phyloP scores from a whole-genome alignment of 2,888 invertebrate genomes.

The Mylabris sibirica region DNA sequence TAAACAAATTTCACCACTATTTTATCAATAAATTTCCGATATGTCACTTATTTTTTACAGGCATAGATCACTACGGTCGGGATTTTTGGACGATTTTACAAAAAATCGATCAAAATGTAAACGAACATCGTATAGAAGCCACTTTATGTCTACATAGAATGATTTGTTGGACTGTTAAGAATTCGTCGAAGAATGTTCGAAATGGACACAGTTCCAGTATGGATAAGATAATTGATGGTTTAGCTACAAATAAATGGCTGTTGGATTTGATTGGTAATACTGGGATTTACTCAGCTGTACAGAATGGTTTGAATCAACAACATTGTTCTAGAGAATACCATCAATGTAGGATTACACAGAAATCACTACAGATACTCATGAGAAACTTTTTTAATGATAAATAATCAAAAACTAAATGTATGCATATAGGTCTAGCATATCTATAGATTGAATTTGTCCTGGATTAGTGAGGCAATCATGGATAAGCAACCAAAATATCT shows the following conservation, averaged over 20 bases:
- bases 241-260: conserved; percentile 61
- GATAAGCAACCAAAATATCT: too few relatives aligned
- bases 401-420: not conserved
- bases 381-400: conserved; percentile 20
- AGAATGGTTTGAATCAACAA: conserved; percentile 56
- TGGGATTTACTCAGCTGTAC: conserved; percentile 64
- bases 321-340: conserved; percentile 40
- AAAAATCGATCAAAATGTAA: conserved; percentile 65
- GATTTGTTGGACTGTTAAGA: conserved; percentile 65
- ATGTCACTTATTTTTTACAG: conserved; percentile 22
- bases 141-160: conserved; percentile 69
- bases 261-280: conserved; percentile 62
- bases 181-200: conserved; percentile 57
- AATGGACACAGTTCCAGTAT: conserved; percentile 58
- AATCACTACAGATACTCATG: conserved; percentile 27
- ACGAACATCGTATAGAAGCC: conserved; percentile 68
- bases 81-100: conserved; percentile 50
- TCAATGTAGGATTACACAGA: conserved; percentile 40
- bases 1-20: not conserved
- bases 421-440: too few relatives aligned
- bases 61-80: conserved; percentile 21
- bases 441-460: too few relatives aligned
- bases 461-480: too few relatives aligned
- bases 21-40: not conserved
- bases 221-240: conserved; percentile 63